Conservation (phyloP, 2,113 vertebrate genomes). For the Picathartes gymnocephalus region DNA sequence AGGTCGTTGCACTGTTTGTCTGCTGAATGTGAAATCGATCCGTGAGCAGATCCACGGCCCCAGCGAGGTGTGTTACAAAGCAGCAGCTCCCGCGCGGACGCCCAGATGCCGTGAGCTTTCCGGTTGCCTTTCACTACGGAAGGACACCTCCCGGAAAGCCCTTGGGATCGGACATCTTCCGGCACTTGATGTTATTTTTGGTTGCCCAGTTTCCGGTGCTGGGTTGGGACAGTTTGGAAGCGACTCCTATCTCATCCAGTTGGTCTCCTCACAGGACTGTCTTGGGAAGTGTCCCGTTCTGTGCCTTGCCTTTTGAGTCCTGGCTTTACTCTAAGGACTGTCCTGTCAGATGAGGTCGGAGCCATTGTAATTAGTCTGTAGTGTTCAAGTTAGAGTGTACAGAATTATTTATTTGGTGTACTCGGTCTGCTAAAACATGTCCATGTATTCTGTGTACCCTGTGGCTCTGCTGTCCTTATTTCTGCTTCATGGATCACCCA, state of each 20-base stretch:
- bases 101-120: background rate
- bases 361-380: slow-evolving; percentile 12
- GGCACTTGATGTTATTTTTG: background rate
- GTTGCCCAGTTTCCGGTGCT: background rate
- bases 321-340: background rate
- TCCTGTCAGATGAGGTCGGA: background rate
- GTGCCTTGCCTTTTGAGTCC: background rate
- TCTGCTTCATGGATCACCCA: accelerated
- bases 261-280: accelerated
- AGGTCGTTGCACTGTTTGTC: background rate
- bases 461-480: slow-evolving; percentile 6
- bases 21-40: background rate
- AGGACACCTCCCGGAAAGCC: slow-evolving; percentile 6
- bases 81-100: accelerated
- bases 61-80: accelerated
- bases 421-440: slow-evolving; percentile 25
- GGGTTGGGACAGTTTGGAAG: background rate
- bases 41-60: accelerated
- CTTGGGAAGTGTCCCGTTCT: background rate
- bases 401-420: slow-evolving; percentile 76
- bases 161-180: background rate
- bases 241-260: background rate
- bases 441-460: slow-evolving; percentile 55
- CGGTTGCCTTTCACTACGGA: background rate
- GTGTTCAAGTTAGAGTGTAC: slow-evolving; percentile 40